These are phyloP conservation scores for Sphenodon punctatus DNA, from an alignment of 2,797 vertebrate genomes.

Conservation along the genomic window DNA sequence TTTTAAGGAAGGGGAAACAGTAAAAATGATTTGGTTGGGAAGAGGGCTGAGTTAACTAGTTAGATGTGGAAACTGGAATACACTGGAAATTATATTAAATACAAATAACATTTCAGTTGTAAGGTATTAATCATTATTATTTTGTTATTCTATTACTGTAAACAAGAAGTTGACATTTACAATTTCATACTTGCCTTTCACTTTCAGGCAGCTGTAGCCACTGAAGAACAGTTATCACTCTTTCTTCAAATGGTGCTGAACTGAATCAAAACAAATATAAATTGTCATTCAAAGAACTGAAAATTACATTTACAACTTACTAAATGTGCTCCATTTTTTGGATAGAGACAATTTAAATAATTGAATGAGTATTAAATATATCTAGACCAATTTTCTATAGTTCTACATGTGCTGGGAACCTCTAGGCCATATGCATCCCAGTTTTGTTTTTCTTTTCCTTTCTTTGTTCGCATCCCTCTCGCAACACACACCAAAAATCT, in stretches of 20 bases:
- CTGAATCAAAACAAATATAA: conserved; percentile 68
- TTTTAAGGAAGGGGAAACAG: neutral
- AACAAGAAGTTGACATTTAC: neutral
- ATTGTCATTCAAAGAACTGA: neutral
- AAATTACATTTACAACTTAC: neutral
- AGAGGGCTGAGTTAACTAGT: neutral
- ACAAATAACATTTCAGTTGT: neutral
- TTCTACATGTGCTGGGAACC: neutral
- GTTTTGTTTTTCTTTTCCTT: neutral
- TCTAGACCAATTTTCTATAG: neutral
- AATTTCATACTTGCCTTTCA: conserved; percentile 78
- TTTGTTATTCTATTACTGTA: neutral
- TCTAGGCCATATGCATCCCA: neutral
- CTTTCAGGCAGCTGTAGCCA: conserved; percentile 86
- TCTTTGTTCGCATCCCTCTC: neutral
- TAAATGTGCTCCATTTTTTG: neutral
- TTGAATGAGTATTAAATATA: neutral
- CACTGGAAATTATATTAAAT: neutral
- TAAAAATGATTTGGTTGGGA: neutral
- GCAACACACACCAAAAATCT: accelerated
- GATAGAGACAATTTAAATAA: neutral
- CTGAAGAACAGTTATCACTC: conserved; percentile 80
- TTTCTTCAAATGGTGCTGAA: conserved; percentile 80
- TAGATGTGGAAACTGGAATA: neutral
- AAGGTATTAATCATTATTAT: neutral